phyloP scores from a whole-genome alignment of 2,113 vertebrate species.

The Xyliphius kryptos region DNA sequence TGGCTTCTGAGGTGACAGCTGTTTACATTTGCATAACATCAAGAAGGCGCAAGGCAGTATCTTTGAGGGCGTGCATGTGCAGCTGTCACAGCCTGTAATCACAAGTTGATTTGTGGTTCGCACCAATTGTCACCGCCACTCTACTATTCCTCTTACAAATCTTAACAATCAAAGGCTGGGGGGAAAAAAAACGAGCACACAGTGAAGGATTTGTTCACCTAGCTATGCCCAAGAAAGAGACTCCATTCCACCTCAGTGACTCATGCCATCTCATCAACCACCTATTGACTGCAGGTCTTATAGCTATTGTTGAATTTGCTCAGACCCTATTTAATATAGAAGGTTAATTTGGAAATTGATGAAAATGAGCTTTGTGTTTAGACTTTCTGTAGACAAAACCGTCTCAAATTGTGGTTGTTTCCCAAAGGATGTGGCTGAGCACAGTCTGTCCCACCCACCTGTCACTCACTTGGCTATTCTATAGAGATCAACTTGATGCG shows the following conservation, averaged over 20 bases:
- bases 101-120: constrained; percentile 50
- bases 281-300: constrained; percentile 24
- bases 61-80: constrained; percentile 48
- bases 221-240: constrained; percentile 1
- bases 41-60: constrained; percentile 47
- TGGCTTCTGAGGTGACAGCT: constrained; percentile 54
- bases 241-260: neutral
- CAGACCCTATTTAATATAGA: constrained; percentile 16
- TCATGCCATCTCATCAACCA: constrained; percentile 20
- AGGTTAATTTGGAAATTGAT: constrained; percentile 38
- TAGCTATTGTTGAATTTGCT: constrained; percentile 27
- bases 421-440: neutral
- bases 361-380: constrained; percentile 34
- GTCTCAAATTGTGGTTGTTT: constrained; percentile 32
- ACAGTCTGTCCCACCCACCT: constrained; percentile 27
- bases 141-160: constrained; percentile 9
- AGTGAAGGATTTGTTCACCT: constrained; percentile 33
- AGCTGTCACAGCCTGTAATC: constrained; percentile 52
- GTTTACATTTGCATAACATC: constrained; percentile 61
- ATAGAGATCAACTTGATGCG: neutral
- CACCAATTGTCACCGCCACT: constrained; percentile 41
- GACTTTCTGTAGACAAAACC: constrained; percentile 33
- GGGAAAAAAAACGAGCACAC: neutral
- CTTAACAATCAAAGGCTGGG: constrained; percentile 1
- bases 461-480: constrained; percentile 17